Evolutionary conservation across 2,797 vertebrate species (phyloP).

Genomic region (Tragopan temminckii): DNA sequence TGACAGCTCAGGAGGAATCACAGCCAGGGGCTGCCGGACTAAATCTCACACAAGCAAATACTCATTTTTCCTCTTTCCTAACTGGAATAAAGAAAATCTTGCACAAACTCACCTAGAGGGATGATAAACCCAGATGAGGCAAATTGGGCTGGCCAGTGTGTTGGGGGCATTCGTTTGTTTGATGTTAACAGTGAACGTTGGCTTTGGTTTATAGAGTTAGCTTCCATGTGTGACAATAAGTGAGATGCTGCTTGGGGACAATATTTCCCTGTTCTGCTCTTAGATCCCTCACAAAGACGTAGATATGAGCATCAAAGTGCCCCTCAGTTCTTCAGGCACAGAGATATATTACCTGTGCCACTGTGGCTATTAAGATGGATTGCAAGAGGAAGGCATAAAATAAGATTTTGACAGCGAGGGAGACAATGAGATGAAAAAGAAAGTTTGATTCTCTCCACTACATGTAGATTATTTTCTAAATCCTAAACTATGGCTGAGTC

Average conservation of each 20-base stretch:
- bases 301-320: not conserved
- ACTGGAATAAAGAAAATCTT: not conserved
- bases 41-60: not conserved
- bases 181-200: not conserved
- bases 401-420: conserved; percentile 16
- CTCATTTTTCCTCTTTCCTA: not conserved
- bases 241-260: not conserved
- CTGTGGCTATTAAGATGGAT: not conserved
- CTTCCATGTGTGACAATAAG: not conserved
- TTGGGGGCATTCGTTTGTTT: not conserved
- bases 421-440: conserved; percentile 1
- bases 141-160: not conserved
- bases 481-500: not conserved
- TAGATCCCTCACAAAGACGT: not conserved
- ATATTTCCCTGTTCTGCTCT: not conserved
- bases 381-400: conserved; percentile 18
- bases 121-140: not conserved
- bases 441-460: not conserved
- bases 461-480: not conserved
- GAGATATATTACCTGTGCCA: not conserved
- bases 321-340: not conserved
- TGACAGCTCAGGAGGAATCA: not conserved
- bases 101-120: rapidly evolving
- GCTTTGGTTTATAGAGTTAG: not conserved
- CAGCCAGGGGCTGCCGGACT: not conserved